A percentile compares a stretch with the other conserved stretches of the same genome.
phyloP scores from a whole-genome alignment of 2,113 vertebrate genomes.

The Athene cunicularia region DNA sequence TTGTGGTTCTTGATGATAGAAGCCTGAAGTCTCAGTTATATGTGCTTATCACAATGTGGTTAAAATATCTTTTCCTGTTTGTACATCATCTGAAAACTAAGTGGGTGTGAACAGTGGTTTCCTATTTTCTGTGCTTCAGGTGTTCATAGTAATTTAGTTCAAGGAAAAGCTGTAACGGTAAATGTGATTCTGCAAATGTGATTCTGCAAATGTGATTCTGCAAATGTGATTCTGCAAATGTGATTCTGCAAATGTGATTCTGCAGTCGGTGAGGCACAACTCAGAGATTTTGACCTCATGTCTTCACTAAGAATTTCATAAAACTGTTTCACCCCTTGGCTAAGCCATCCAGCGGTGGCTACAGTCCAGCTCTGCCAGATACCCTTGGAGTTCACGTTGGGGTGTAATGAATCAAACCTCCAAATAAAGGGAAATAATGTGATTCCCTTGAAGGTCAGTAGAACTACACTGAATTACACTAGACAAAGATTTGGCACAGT shows the following conservation, averaged over 20 bases:
- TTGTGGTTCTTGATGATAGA: background rate
- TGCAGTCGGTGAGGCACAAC: background rate
- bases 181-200: too few relatives aligned
- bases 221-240: background rate
- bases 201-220: background rate
- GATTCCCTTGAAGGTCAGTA: background rate
- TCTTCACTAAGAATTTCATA: background rate
- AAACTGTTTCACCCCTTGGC: background rate
- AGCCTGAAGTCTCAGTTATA: background rate
- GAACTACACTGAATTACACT: too few relatives aligned
- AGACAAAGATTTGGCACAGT: background rate
- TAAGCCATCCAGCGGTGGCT: background rate
- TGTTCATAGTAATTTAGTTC: accelerated
- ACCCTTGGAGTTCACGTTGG: background rate
- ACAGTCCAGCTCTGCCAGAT: background rate
- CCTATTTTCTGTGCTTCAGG: background rate
- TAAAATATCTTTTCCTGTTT: too few relatives aligned
- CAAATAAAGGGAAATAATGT: background rate
- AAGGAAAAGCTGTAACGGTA: background rate
- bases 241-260: background rate
- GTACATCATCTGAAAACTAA: background rate
- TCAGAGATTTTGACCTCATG: accelerated
- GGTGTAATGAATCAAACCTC: background rate
- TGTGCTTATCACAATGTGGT: too few relatives aligned
- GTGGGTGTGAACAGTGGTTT: background rate